Evolutionary conservation across 2,113 vertebrate species (phyloP).

Genomic region (Catharus bicknelli): DNA sequence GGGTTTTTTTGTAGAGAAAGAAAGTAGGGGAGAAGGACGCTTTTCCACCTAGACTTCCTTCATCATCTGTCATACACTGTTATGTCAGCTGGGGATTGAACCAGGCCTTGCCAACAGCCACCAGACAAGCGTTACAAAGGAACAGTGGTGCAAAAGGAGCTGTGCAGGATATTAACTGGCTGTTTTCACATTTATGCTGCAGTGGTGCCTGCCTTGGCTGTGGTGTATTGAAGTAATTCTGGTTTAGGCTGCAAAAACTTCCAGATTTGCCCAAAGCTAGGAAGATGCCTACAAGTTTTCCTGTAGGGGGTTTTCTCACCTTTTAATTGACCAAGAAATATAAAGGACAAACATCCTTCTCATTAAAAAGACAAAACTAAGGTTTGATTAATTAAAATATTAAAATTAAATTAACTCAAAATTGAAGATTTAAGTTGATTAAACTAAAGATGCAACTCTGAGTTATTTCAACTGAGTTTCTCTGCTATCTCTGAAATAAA

Average conservation of each 20-base stretch:
- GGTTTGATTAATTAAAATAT: not conserved
- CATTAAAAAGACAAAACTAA: not conserved
- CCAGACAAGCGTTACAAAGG: not conserved
- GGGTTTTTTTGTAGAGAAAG: not conserved
- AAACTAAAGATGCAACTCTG: not conserved
- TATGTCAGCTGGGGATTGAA: not conserved
- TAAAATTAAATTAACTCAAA: not conserved
- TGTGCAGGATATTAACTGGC: not conserved
- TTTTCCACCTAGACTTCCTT: conserved; percentile 21
- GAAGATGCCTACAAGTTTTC: not conserved
- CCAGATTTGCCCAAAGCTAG: not conserved
- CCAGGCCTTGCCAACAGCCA: not conserved
- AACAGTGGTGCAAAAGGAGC: rapidly evolving
- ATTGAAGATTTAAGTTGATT: not conserved
- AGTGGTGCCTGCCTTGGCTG: not conserved
- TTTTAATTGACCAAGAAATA: not conserved
- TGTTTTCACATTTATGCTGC: not conserved
- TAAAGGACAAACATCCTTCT: not conserved
- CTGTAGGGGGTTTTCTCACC: not conserved
- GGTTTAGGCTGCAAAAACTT: not conserved
- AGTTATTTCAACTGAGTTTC: not conserved
- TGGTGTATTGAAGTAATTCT: not conserved
- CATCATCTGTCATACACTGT: not conserved
- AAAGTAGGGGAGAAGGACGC: not conserved
- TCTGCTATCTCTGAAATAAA: not conserved